Conservation (phyloP, 2,888 invertebrate genomes). For the Lepidocyrtoides sp. region DNA sequence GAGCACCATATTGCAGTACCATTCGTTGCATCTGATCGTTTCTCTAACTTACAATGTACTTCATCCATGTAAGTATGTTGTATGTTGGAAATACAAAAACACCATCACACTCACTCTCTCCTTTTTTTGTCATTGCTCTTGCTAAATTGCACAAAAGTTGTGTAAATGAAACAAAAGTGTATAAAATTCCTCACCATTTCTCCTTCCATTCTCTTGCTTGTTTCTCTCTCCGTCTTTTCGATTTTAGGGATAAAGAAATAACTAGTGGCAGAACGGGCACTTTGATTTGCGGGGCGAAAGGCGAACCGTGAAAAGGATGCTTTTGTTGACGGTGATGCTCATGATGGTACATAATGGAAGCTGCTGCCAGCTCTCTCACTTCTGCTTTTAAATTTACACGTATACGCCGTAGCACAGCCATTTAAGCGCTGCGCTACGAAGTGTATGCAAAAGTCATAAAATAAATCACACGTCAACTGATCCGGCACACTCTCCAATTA, state of each 20-base stretch:
- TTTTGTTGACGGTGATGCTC: not conserved
- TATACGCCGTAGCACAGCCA: not conserved
- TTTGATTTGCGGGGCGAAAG: constrained; percentile 64
- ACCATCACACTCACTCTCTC: not conserved
- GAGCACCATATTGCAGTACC: constrained; percentile 66
- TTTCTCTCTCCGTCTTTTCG: no score
- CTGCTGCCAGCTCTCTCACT: not conserved
- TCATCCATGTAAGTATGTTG: not conserved
- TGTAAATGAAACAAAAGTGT: constrained; percentile 50
- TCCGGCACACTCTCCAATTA: constrained; percentile 80
- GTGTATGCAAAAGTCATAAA: constrained; percentile 77
- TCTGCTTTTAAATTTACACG: constrained; percentile 24
- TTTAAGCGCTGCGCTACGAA: constrained; percentile 2
- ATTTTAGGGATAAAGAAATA: constrained; percentile 24
- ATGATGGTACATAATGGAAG: not conserved
- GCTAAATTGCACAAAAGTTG: constrained; percentile 52
- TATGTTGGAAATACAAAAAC: no score
- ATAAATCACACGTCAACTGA: constrained; percentile 83
- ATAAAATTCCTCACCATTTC: constrained; percentile 18
- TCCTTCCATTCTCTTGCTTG: not conserved
- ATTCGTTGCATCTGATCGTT: constrained; percentile 71
- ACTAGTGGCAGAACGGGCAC: constrained; percentile 14
- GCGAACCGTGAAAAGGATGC: constrained; percentile 41
- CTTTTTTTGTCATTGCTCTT: constrained; percentile 49
- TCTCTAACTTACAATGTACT: not conserved